These are phyloP conservation scores for Siphamia tubifer DNA, from an alignment of 2,113 vertebrate species.

Conservation along the genomic window DNA sequence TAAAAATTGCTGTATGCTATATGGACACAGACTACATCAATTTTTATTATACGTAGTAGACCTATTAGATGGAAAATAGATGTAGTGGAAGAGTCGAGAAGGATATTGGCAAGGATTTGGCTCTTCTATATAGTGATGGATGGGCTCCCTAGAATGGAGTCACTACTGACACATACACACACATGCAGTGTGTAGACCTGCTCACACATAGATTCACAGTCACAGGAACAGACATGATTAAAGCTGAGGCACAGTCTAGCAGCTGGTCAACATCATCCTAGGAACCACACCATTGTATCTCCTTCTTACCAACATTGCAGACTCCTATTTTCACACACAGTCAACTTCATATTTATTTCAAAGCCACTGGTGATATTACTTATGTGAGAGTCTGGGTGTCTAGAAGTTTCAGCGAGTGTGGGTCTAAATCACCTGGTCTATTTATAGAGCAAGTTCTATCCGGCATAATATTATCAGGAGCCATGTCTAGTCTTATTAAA, in stretches of 20 bases:
- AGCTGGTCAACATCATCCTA: background rate
- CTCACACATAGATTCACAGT: background rate
- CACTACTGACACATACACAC: background rate
- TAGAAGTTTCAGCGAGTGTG: background rate
- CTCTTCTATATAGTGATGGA: slow-evolving; percentile 44
- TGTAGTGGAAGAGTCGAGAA: slow-evolving; percentile 20
- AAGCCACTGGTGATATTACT: background rate
- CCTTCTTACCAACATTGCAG: background rate
- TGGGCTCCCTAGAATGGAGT: slow-evolving; percentile 7
- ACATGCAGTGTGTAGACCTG: slow-evolving; percentile 16
- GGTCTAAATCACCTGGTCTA: slow-evolving; percentile 26
- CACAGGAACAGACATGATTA: slow-evolving; percentile 11
- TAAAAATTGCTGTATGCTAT: slow-evolving; percentile 15
- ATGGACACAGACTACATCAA: slow-evolving; percentile 36
- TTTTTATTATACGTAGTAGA: slow-evolving; percentile 32
- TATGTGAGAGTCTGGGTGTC: background rate
- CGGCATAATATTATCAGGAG: slow-evolving; percentile 25
- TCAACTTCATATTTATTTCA: background rate
- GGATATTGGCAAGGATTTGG: slow-evolving; percentile 48
- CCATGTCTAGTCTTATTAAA: slow-evolving; percentile 38
- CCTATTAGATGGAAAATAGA: slow-evolving; percentile 40
- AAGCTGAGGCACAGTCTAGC: slow-evolving; percentile 28
- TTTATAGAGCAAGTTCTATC: slow-evolving; percentile 36
- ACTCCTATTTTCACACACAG: background rate
- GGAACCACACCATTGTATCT: background rate